Conservation (phyloP, 2,888 invertebrate species). For the Netelia inedita region DNA sequence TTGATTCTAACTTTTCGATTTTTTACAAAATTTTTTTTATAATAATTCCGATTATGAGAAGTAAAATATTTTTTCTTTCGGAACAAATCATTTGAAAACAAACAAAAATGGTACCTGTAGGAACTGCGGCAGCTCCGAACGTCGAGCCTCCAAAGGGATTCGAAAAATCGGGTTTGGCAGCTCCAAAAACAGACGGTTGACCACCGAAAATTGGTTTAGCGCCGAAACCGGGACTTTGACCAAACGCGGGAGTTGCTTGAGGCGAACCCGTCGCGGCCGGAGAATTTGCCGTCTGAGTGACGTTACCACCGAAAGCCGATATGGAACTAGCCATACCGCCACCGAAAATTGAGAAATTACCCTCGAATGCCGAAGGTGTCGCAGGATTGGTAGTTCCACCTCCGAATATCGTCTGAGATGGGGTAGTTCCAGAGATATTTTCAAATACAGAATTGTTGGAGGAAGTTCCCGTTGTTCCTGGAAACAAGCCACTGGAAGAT, state of each 20-base stretch:
- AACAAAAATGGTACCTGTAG: conserved; percentile 72
- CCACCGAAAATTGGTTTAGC: conserved; percentile 80
- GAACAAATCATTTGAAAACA: not conserved
- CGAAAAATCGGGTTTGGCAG: conserved; percentile 77
- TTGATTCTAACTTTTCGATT: not conserved
- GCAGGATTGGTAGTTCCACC: conserved; percentile 56
- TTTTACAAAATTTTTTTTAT: not conserved
- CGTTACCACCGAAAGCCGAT: conserved; percentile 69
- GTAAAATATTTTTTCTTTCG: not conserved
- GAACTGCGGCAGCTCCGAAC: conserved; percentile 74
- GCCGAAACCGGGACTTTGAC: conserved; percentile 79
- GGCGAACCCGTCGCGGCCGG: conserved; percentile 49
- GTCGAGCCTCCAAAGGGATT: conserved; percentile 75
- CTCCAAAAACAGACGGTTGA: conserved; percentile 75
- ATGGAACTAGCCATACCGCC: conserved; percentile 61
- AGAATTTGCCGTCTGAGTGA: conserved; percentile 63
- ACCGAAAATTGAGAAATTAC: conserved; percentile 69
- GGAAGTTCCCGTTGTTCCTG: conserved; percentile 38
- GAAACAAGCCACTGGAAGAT: conserved; percentile 60
- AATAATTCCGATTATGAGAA: not conserved
- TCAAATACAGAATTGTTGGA: conserved; percentile 70
- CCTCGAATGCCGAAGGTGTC: conserved; percentile 53
- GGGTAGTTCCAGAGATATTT: conserved; percentile 31
- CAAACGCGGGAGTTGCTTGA: conserved; percentile 74
- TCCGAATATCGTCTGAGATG: conserved; percentile 71